phyloP scores from a whole-genome alignment of 1,140 invertebrate genomes.

The Drosophila ohnishii region DNA sequence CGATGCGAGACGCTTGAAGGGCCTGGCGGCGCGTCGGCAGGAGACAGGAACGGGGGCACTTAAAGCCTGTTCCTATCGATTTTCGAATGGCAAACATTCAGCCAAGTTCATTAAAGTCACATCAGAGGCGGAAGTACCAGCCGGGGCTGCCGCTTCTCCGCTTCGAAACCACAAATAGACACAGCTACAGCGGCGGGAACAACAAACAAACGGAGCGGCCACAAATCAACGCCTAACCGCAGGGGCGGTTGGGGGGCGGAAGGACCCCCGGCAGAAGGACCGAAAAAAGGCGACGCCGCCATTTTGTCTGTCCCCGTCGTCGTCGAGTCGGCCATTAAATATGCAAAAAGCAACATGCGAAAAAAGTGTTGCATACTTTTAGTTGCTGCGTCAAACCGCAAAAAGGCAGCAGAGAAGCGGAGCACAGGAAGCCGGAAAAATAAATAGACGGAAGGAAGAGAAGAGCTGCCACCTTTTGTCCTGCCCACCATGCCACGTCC shows the following conservation, averaged over 20 bases:
- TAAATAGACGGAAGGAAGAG: slow-evolving; percentile 57
- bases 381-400: slow-evolving; percentile 78
- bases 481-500: not conserved
- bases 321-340: slow-evolving; percentile 63
- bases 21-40: slow-evolving; percentile 3
- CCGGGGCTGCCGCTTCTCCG: slow-evolving; percentile 14
- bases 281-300: slow-evolving; percentile 53
- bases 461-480: not conserved
- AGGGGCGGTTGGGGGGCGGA: slow-evolving; percentile 12
- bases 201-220: slow-evolving; percentile 60
- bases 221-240: slow-evolving; percentile 80
- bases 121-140: slow-evolving; percentile 48
- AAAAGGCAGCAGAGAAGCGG: slow-evolving; percentile 62
- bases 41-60: slow-evolving; percentile 35
- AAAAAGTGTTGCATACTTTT: slow-evolving; percentile 80
- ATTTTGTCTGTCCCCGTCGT: slow-evolving; percentile 69
- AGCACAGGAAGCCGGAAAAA: slow-evolving; percentile 75
- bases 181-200: slow-evolving; percentile 46
- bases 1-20: slow-evolving; percentile 34
- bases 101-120: slow-evolving; percentile 79
- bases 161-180: slow-evolving; percentile 69
- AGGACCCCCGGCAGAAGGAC: not conserved
- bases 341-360: slow-evolving; percentile 79
- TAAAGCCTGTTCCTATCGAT: slow-evolving; percentile 63
- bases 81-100: slow-evolving; percentile 43